These are phyloP conservation scores for Zosterops borbonicus DNA, from an alignment of 2,113 vertebrate genomes.

Conservation along the genomic window DNA sequence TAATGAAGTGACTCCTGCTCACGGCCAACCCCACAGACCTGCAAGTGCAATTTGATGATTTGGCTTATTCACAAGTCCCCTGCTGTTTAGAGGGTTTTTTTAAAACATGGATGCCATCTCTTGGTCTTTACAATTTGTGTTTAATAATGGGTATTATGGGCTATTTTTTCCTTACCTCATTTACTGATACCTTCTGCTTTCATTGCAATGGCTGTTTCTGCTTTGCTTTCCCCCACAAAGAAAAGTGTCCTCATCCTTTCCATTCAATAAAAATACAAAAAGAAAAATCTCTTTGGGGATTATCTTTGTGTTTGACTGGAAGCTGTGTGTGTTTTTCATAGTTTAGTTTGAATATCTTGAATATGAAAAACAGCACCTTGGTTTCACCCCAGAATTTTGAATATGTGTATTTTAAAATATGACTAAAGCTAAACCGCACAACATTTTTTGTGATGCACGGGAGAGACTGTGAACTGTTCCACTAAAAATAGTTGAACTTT, in stretches of 20 bases:
- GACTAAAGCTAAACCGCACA: neutral
- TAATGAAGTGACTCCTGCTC: constrained; percentile 31
- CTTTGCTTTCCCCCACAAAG: neutral
- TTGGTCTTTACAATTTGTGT: neutral
- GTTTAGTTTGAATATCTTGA: neutral
- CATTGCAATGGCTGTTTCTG: neutral
- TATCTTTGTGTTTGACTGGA: neutral
- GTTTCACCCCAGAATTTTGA: neutral
- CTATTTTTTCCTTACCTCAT: neutral
- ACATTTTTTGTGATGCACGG: neutral
- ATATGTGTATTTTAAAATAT: neutral
- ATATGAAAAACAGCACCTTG: neutral
- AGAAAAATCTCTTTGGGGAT: neutral
- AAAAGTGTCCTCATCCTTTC: neutral
- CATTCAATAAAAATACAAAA: neutral
- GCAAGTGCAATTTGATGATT: neutral
- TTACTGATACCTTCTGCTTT: neutral
- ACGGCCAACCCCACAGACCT: neutral
- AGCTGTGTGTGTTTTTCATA: neutral
- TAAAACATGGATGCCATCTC: neutral
- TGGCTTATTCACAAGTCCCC: neutral
- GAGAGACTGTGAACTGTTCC: neutral
- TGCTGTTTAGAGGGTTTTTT: neutral
- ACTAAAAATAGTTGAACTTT: constrained; percentile 14
- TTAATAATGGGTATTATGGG: neutral